Evolutionary conservation across 2,888 invertebrate species (phyloP).

Genomic region (Volucella bombylans): DNA sequence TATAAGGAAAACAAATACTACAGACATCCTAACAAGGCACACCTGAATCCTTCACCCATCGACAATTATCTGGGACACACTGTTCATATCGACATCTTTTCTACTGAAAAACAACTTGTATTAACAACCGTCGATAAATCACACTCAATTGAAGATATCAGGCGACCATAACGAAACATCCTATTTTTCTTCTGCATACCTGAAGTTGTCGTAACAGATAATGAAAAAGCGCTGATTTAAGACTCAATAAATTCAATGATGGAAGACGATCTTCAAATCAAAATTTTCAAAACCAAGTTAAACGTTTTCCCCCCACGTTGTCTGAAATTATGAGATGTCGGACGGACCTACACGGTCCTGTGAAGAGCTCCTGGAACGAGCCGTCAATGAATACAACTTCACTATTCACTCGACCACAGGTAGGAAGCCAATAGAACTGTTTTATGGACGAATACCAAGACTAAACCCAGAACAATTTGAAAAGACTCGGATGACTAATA

Average conservation of each 20-base stretch:
- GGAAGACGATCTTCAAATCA: slow-evolving; percentile 20
- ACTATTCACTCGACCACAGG: slow-evolving; percentile 47
- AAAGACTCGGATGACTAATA: no score
- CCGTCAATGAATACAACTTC: slow-evolving; percentile 41
- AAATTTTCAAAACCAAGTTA: slow-evolving; percentile 30
- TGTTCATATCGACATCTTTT: slow-evolving; percentile 53
- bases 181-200: slow-evolving; percentile 23
- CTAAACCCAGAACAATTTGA: no score
- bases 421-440: slow-evolving; percentile 58
- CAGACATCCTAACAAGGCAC: slow-evolving; percentile 26
- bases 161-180: slow-evolving; percentile 20
- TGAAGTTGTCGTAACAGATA: no score
- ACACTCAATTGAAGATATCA: slow-evolving; percentile 36
- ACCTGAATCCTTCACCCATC: slow-evolving; percentile 44
- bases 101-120: slow-evolving; percentile 29
- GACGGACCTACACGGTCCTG: slow-evolving; percentile 35
- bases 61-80: slow-evolving; percentile 51
- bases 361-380: slow-evolving; percentile 57
- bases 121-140: slow-evolving; percentile 57
- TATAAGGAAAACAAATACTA: slow-evolving; percentile 31
- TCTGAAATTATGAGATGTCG: slow-evolving; percentile 54
- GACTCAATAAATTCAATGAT: not conserved
- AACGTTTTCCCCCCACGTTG: slow-evolving; percentile 56
- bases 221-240: not conserved
- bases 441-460: slow-evolving; percentile 16